Percentiles rank a stretch among this genome's conserved stretches.
These are phyloP conservation scores for Scortum barcoo DNA, from an alignment of 2,113 vertebrate species.

Conservation along the genomic window DNA sequence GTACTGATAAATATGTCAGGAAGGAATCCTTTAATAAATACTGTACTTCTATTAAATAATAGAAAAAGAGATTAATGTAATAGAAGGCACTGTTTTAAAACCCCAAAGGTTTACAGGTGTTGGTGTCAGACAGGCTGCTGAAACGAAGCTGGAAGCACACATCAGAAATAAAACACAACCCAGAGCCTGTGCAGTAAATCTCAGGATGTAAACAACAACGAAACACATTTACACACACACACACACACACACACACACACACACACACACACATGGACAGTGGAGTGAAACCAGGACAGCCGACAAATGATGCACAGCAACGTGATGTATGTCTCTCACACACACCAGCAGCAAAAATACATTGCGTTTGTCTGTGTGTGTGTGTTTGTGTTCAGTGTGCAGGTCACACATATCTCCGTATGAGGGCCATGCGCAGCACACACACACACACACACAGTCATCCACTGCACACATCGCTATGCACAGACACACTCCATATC, in stretches of 20 bases:
- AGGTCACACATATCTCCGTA: background rate
- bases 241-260: too few relatives aligned
- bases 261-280: background rate
- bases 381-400: background rate
- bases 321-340: background rate
- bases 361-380: background rate
- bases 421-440: background rate
- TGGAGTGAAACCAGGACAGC: background rate
- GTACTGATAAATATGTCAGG: background rate
- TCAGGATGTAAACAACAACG: background rate
- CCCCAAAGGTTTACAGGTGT: background rate
- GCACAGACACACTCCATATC: background rate
- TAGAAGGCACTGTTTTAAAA: background rate
- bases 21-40: background rate
- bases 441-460: constrained; percentile 1
- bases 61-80: background rate
- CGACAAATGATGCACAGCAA: background rate
- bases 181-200: background rate
- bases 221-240: background rate
- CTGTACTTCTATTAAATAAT: too few relatives aligned
- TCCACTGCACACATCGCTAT: background rate
- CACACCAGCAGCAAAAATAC: background rate
- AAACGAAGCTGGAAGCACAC: background rate
- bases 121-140: background rate
- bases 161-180: background rate